Conservation (phyloP, 2,113 vertebrate genomes). For the Trochalopteron elliotii region DNA sequence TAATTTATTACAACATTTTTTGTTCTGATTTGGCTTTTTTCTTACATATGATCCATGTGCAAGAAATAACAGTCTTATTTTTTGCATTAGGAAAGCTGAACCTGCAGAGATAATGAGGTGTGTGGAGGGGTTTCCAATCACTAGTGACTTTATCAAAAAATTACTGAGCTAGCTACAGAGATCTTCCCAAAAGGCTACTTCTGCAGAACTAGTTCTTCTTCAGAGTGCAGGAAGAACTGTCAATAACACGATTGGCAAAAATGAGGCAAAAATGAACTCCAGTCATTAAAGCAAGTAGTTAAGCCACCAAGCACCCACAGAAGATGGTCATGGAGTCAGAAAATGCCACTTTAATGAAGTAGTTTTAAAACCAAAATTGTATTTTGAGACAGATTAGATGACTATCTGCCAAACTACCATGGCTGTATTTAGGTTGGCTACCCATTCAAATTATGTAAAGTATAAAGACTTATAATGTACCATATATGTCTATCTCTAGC, state of each 20-base stretch:
- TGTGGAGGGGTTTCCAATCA: background rate
- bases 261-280: background rate
- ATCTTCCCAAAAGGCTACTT: background rate
- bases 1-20: background rate
- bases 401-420: background rate
- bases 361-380: background rate
- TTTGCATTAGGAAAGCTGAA: background rate
- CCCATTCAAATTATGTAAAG: background rate
- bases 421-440: constrained; percentile 19
- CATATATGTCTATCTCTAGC: constrained; percentile 55
- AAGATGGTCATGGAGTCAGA: constrained; percentile 6
- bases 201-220: background rate
- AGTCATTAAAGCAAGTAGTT: background rate
- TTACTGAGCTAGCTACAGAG: background rate
- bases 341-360: constrained; percentile 35
- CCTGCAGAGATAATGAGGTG: background rate
- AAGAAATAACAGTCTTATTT: background rate
- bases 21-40: background rate
- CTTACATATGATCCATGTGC: background rate
- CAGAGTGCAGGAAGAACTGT: background rate
- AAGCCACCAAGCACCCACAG: background rate
- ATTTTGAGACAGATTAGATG: constrained; percentile 20
- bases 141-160: background rate
- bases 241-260: background rate
- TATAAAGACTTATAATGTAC: background rate